These are phyloP conservation scores for Contarinia nasturtii DNA, from an alignment of 1,140 invertebrate species.

Conservation along the genomic window DNA sequence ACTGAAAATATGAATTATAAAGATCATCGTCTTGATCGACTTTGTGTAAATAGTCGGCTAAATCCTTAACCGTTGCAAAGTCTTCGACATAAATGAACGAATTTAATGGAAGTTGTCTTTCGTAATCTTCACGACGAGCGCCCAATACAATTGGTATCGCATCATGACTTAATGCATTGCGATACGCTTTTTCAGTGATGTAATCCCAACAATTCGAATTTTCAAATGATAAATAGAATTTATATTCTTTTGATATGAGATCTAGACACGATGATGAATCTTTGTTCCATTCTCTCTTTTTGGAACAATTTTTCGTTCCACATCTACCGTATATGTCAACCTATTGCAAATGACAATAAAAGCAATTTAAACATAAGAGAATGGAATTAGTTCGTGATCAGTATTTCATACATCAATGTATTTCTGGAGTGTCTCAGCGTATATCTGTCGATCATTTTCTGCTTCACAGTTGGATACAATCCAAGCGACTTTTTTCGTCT, in stretches of 20 bases:
- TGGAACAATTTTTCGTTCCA: conserved; percentile 49
- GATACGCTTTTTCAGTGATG: conserved; percentile 41
- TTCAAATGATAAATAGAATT: conserved; percentile 49
- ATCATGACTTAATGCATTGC: conserved; percentile 22
- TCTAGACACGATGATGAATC: conserved; percentile 21
- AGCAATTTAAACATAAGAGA: too few relatives aligned
- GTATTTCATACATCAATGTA: conserved; percentile 25
- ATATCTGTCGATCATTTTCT: conserved; percentile 29
- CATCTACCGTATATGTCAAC: too few relatives aligned
- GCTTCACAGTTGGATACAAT: conserved; percentile 42
- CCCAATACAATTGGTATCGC: conserved; percentile 30
- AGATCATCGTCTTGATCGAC: conserved; percentile 19
- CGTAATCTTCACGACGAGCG: conserved; percentile 26
- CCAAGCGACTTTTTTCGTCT: conserved; percentile 32
- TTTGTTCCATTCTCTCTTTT: conserved; percentile 11
- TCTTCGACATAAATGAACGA: conserved; percentile 33
- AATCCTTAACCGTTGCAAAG: conserved; percentile 22
- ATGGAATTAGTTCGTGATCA: too few relatives aligned
- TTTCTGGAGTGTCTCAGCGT: conserved; percentile 31
- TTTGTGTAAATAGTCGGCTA: conserved; percentile 26
- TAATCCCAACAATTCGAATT: conserved; percentile 40
- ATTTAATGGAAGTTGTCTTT: too few relatives aligned
- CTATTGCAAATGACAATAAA: too few relatives aligned
- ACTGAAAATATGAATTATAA: conserved; percentile 24
- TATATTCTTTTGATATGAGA: conserved; percentile 30